Conservation (phyloP, 2,113 vertebrate genomes). For the Calonectris borealis region DNA sequence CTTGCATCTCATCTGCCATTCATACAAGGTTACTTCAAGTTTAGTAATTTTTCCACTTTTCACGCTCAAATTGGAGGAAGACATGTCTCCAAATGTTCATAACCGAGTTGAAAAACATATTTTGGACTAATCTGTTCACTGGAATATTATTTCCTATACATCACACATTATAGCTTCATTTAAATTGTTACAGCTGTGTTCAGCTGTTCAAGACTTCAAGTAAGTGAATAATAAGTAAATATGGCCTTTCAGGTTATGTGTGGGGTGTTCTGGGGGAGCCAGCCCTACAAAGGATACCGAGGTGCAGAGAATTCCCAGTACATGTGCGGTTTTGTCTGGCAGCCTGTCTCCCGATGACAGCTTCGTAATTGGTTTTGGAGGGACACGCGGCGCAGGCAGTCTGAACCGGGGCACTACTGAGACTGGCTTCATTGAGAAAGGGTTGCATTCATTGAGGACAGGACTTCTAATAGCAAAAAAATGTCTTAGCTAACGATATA, state of each 20-base stretch:
- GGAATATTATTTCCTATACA: background rate
- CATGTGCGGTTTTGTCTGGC: background rate
- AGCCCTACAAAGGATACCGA: background rate
- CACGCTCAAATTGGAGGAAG: background rate
- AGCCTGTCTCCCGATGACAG: background rate
- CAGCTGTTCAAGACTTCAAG: background rate
- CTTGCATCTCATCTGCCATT: conserved; percentile 9
- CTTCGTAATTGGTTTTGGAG: background rate
- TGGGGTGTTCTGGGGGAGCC: background rate
- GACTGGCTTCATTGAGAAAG: background rate
- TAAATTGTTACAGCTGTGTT: background rate
- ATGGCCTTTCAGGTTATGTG: background rate
- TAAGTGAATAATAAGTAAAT: background rate
- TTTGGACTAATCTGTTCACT: background rate
- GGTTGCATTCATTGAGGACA: background rate
- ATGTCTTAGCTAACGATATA: background rate
- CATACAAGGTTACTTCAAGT: conserved; percentile 29
- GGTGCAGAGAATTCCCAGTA: background rate
- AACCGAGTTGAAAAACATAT: background rate
- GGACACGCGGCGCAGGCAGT: background rate
- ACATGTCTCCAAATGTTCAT: background rate
- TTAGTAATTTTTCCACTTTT: conserved; percentile 6
- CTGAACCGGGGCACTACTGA: background rate
- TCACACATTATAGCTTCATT: background rate
- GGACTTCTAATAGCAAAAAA: background rate